Evolutionary conservation across 2,113 vertebrate genomes (phyloP).

Genomic region (Cichladusa arquata): DNA sequence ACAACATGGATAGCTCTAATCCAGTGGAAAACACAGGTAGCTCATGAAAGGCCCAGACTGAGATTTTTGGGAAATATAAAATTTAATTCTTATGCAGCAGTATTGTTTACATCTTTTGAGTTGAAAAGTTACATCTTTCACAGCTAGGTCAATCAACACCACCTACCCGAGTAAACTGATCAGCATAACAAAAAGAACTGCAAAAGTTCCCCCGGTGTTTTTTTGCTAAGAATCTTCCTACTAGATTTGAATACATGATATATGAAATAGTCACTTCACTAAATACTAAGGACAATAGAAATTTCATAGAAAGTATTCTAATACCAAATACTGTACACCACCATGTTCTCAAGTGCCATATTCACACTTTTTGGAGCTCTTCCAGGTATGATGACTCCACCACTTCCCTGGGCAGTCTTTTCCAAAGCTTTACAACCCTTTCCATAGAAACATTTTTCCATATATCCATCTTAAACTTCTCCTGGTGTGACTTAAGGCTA

Average conservation of each 20-base stretch:
- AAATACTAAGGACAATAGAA: background rate
- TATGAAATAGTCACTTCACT: background rate
- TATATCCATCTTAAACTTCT: background rate
- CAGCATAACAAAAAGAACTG: background rate
- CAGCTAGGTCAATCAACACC: background rate
- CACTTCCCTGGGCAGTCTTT: background rate
- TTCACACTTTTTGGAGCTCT: background rate
- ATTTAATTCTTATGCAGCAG: background rate
- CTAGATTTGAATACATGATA: background rate
- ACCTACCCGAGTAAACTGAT: background rate
- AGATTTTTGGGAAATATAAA: background rate
- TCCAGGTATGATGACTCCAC: background rate
- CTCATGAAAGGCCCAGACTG: background rate
- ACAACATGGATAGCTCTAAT: background rate
- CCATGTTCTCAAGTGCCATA: background rate
- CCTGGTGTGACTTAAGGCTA: background rate
- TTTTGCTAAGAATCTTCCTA: background rate
- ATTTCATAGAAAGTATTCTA: background rate
- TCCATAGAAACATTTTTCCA: background rate
- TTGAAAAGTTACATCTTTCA: background rate
- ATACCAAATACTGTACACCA: background rate
- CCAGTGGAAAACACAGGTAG: background rate
- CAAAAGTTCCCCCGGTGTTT: background rate
- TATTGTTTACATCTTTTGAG: background rate
- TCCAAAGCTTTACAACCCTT: background rate